These are phyloP conservation scores for Siniperca knerii DNA, from an alignment of 2,113 vertebrate genomes.

Conservation along the genomic window DNA sequence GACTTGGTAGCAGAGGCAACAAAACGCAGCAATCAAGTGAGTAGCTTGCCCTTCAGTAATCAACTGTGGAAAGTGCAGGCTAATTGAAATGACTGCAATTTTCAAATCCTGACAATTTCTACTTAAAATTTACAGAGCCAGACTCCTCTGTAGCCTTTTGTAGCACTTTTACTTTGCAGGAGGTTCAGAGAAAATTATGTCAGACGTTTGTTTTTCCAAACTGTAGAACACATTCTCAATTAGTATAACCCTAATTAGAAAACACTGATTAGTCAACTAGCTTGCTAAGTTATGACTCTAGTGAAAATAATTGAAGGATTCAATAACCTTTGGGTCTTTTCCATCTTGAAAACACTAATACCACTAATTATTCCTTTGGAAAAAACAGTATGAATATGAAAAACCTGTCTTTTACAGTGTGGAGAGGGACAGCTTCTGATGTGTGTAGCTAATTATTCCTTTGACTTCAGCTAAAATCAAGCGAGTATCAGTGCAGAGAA, in stretches of 20 bases:
- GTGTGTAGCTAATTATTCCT: not conserved
- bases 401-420: not conserved
- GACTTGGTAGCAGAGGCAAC: conserved; percentile 15
- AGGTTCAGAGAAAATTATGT: not conserved
- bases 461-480: not conserved
- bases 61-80: conserved; percentile 26
- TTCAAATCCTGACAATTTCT: not conserved
- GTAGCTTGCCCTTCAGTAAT: not conserved
- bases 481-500: not conserved
- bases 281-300: not conserved
- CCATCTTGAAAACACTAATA: not conserved
- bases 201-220: conserved; percentile 2
- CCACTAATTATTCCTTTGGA: not conserved
- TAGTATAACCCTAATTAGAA: not conserved
- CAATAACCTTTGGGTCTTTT: not conserved
- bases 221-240: not conserved
- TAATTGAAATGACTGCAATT: not conserved
- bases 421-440: not conserved
- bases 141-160: not conserved
- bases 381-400: not conserved
- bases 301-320: not conserved
- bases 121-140: too few species aligned
- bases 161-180: not conserved
- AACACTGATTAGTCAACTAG: not conserved
- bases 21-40: conserved; percentile 13